phyloP scores from a whole-genome alignment of 2,113 vertebrate species.

The Regulus satrapa region DNA sequence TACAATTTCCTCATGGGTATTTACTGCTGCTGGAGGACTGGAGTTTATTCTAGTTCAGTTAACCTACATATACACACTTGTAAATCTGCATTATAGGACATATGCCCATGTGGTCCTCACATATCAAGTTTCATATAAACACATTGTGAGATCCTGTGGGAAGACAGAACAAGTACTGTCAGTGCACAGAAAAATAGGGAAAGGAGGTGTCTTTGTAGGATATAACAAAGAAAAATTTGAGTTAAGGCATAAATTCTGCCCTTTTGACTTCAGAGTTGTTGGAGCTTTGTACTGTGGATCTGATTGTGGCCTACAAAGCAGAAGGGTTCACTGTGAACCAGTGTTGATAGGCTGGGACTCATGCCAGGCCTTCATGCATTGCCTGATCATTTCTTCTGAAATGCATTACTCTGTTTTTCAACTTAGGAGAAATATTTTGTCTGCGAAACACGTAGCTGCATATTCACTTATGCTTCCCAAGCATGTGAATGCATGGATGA shows the following conservation, averaged over 20 bases:
- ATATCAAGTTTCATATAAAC: not conserved
- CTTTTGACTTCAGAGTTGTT: not conserved
- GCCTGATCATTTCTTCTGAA: not conserved
- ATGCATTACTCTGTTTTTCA: not conserved
- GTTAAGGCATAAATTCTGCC: not conserved
- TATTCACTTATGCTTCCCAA: conserved; percentile 25
- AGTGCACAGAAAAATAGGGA: not conserved
- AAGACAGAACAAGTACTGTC: not conserved
- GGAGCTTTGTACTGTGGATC: not conserved
- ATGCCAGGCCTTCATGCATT: not conserved
- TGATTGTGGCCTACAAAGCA: not conserved
- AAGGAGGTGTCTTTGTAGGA: not conserved
- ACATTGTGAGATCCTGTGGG: not conserved
- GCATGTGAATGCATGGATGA: conserved; percentile 46
- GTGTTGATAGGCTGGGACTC: not conserved
- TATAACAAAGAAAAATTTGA: not conserved
- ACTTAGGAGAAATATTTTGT: conserved; percentile 1
- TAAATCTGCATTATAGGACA: not conserved
- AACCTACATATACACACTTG: not conserved
- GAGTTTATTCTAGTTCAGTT: not conserved
- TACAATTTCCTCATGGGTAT: not conserved
- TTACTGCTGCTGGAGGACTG: not conserved
- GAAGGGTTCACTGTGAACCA: not conserved
- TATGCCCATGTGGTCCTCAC: not conserved
- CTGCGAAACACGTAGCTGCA: not conserved